These are phyloP conservation scores for Bungarus multicinctus DNA, from an alignment of 2,113 vertebrate species.

Conservation along the genomic window DNA sequence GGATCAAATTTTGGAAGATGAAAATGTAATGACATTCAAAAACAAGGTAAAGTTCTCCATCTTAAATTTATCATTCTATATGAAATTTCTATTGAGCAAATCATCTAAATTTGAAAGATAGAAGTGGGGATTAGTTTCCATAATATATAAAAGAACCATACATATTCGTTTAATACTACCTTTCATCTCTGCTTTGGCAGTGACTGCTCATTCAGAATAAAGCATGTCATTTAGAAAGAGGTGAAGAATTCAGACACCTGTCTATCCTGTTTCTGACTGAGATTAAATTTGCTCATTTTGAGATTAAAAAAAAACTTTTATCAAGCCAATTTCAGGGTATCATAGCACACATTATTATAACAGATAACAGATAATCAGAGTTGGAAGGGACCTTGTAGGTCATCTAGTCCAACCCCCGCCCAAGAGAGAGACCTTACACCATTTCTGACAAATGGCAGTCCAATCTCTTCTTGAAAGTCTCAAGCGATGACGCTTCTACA, in stretches of 20 bases:
- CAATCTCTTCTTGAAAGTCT: too few relatives aligned
- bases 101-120: background rate
- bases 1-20: background rate
- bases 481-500: too few relatives aligned
- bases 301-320: background rate
- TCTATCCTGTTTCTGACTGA: background rate
- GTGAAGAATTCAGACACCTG: background rate
- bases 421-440: too few relatives aligned
- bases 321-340: background rate
- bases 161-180: background rate
- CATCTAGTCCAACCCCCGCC: too few relatives aligned
- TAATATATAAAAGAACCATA: background rate
- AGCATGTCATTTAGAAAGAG: background rate
- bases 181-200: background rate
- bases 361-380: too few relatives aligned
- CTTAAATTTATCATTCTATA: background rate
- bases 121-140: background rate
- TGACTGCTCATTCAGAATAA: background rate
- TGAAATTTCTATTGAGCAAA: background rate
- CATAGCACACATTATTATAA: background rate
- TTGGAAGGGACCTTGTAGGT: too few relatives aligned
- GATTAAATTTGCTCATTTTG: background rate
- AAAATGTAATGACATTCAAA: background rate
- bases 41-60: background rate
- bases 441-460: too few relatives aligned